Conservation (phyloP, 2,888 invertebrate species). For the Lasioglossum leucozonium region DNA sequence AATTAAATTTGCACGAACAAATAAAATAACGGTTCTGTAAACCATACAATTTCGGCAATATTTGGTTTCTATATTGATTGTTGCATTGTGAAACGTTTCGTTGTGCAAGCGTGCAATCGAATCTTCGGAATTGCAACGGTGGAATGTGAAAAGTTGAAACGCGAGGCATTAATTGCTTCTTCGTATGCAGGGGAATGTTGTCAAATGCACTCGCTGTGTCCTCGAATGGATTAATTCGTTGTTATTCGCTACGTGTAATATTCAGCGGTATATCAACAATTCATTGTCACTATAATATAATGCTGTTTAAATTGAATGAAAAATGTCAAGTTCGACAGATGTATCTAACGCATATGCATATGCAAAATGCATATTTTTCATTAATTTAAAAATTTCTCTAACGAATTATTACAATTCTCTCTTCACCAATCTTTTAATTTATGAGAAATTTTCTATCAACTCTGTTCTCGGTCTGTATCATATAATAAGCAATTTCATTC, state of each 20-base stretch:
- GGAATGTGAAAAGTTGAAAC: background rate
- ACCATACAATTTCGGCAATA: background rate
- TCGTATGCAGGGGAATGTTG: background rate
- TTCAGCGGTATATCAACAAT: background rate
- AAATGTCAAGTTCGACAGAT: too few relatives aligned
- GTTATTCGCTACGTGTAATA: background rate
- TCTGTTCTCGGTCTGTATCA: too few relatives aligned
- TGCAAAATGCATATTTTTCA: too few relatives aligned
- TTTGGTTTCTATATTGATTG: background rate
- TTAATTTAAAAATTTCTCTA: too few relatives aligned
- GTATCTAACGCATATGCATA: too few relatives aligned
- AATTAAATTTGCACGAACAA: background rate
- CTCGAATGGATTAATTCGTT: background rate
- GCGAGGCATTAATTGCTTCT: background rate
- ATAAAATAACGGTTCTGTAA: background rate
- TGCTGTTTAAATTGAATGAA: too few relatives aligned
- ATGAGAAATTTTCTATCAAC: too few relatives aligned
- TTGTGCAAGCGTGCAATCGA: background rate
- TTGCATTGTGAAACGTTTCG: background rate
- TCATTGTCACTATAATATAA: too few relatives aligned
- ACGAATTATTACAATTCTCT: too few relatives aligned
- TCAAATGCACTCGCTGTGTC: background rate
- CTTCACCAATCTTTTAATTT: too few relatives aligned
- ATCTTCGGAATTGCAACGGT: background rate
- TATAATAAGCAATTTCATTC: too few relatives aligned